Evolutionary conservation across 2,888 invertebrate species (phyloP), one percentile per base, ranked within the genome.

Genomic region (Mellilla xanthometata): DNA sequence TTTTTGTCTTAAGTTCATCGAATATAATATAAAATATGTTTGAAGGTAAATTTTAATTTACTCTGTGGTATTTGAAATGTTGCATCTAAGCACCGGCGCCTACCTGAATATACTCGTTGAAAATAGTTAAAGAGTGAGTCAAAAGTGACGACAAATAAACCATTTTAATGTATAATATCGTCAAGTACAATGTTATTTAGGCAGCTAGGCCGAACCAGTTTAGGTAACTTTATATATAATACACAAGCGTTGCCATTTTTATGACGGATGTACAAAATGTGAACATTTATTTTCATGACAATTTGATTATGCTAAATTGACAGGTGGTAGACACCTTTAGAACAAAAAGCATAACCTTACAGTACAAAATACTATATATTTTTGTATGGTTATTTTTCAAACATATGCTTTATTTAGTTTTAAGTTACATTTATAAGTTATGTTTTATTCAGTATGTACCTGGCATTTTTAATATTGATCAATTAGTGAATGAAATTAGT

Each of bases 321-420:
- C 36, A 23, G 31, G 43, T 19, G 28, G 11, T 11, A 9, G 28
- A 33, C 41, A 23, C 41, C 38, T 27, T 29, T 11, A 7, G 19
- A 39, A 54, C 49, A 42, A 46, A 33, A 47, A 48, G 52, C 70
- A 75, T 73, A 80, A 86, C 88, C 86, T 87, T 67, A 87, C 82
- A 88, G 88, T 88, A 88, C 88, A 88, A 88, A 85, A 83, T 82
- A 83, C 72, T 71, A 75, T 83, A 79, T 81, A 61, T 78, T 74
- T 77, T 78, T 83, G 76, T 75, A 73, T 81, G 74, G 76, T 82
- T 79, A 79, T 78, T 69, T 75, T 74, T 32, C 41, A 42, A 15
- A 48, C 38, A 65, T 81, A 83, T 88, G 88, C 88, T 88, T 88
- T 88, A 88, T 83, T 81, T 88, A 88, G 87, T 41, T 48, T 61